A percentile compares a stretch with the other conserved stretches of the same genome.
These are phyloP conservation scores for Nebria salina DNA, from an alignment of 2,888 invertebrate genomes.

Conservation along the genomic window DNA sequence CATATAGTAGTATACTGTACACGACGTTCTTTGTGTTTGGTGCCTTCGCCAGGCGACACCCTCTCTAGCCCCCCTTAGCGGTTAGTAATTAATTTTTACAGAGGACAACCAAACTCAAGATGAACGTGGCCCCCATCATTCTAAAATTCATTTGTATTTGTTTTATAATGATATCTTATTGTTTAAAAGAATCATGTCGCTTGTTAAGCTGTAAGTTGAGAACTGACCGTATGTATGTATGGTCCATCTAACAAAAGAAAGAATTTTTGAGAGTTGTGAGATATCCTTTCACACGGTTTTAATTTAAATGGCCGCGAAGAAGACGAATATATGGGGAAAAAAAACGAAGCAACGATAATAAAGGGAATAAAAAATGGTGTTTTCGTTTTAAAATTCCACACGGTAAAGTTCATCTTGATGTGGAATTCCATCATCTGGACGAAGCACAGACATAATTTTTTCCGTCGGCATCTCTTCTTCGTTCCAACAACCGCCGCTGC, in stretches of 20 bases:
- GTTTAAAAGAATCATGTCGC: no score
- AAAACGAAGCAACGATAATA: not conserved
- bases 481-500: not conserved
- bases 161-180: no score
- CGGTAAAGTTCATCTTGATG: slow-evolving; percentile 45
- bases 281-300: slow-evolving; percentile 32
- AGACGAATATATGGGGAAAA: not conserved
- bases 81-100: slow-evolving; percentile 39
- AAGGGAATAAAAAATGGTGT: slow-evolving; percentile 28
- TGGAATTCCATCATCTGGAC: slow-evolving; percentile 41
- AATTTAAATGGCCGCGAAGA: slow-evolving; percentile 29
- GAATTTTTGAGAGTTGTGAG: not conserved
- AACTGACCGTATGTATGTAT: not conserved
- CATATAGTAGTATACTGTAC: slow-evolving; percentile 16
- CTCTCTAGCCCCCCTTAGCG: not conserved
- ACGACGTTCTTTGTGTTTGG: slow-evolving; percentile 27
- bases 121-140: no score
- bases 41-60: slow-evolving; percentile 15
- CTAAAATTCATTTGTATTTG: no score
- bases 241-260: not conserved
- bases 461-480: slow-evolving; percentile 36
- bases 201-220: not conserved
- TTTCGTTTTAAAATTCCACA: slow-evolving; percentile 39
- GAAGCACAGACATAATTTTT: slow-evolving; percentile 31
- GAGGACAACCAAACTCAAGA: not conserved